phyloP scores from a whole-genome alignment of 2,797 vertebrate species.

The Vespertilio murinus region DNA sequence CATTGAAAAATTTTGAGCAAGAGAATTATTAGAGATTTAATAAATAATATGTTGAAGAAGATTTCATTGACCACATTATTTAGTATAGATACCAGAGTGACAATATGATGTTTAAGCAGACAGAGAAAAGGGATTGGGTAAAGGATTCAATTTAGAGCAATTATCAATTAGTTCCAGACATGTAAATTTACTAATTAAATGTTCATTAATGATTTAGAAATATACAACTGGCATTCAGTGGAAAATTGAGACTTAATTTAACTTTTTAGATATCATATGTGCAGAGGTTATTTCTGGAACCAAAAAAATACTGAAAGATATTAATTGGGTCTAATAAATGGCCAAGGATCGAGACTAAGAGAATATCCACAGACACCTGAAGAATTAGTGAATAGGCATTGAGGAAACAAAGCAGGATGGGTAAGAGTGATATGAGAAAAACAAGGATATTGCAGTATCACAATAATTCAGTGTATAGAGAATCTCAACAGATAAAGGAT shows the following conservation, averaged over 20 bases:
- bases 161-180: neutral
- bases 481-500: neutral
- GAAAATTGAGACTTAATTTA: neutral
- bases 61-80: constrained; percentile 14
- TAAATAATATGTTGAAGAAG: neutral
- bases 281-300: neutral
- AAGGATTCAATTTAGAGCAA: neutral
- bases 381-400: neutral
- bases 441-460: neutral
- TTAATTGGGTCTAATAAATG: neutral
- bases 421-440: neutral
- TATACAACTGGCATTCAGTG: neutral
- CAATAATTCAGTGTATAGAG: neutral
- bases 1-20: neutral
- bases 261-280: neutral
- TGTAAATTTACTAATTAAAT: neutral
- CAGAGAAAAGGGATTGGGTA: neutral
- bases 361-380: neutral
- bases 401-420: neutral
- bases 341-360: neutral
- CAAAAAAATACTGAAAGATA: neutral
- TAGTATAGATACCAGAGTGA: neutral
- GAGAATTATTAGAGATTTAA: neutral
- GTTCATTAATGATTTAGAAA: neutral
- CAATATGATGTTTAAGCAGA: neutral